Evolutionary conservation across 2,888 invertebrate genomes (phyloP), one percentile per base, ranked within the genome.

Genomic region (Chymomyza fuscimana): DNA sequence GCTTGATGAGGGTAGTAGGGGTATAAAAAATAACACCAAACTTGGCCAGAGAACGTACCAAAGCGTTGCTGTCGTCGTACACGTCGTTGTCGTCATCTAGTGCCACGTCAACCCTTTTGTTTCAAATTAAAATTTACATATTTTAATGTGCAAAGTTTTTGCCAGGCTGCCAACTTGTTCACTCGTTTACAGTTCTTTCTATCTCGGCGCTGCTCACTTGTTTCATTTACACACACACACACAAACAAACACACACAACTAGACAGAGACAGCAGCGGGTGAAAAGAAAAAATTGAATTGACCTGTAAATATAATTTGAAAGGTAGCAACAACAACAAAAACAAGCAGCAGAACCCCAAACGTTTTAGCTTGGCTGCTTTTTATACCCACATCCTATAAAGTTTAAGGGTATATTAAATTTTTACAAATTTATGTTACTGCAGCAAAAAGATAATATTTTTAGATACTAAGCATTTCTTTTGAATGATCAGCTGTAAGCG

Each of bases 101-200:
- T 63, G 73, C 70, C 73, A 85, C 84, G 86, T 85, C 87, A 86
- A 85, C 85, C 85, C 85, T 85, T 85, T 85, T 86, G 85, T 86
- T 85, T 86, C 87, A 85, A 85, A 85, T 85, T 86, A 85, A 85
- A 85, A 85, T 85, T 85, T 85, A 85, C 85, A 85, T 85, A 85
- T 86, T 85, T 85, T 85, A 85, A 85, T 85, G 87, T 84, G 87
- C 85, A 85, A 85, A 85, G 87, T 85, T 85, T 58, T 82, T 80
- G 79, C 73, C 63, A 61, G 72, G 72, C 50, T 66, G 51, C 63
- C 61, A 50, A 52, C 29, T 63, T 12, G 32, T 52, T 51, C 63
- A n/a, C 50, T 22, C 7, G 19, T 40, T 63, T 22, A 15, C 52
- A 46, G 51, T 51, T 51, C 51, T 32, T 16, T 51, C 51, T 51